A percentile compares a stretch with the other conserved stretches of the same genome.
phyloP scores from a whole-genome alignment of 2,113 vertebrate species.

The Rousettus leschenaultii region DNA sequence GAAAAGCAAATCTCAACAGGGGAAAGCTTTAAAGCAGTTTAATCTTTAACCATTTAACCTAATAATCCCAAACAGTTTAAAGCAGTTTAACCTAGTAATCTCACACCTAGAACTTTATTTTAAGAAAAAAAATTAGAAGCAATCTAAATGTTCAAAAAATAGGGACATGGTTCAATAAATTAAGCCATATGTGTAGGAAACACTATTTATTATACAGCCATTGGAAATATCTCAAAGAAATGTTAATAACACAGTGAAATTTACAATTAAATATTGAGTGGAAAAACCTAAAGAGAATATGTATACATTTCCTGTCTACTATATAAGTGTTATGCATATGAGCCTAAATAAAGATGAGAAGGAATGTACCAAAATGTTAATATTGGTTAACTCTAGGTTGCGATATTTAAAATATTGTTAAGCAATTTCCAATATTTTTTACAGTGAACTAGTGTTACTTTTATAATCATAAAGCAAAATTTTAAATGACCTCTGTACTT shows the following conservation, averaged over 20 bases:
- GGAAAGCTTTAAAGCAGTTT: slow-evolving; percentile 1
- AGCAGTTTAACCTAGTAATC: background rate
- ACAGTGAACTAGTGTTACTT: background rate
- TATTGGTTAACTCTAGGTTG: background rate
- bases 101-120: background rate
- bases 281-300: background rate
- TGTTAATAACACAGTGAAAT: background rate
- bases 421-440: background rate
- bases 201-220: background rate
- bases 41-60: background rate
- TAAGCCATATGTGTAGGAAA: background rate
- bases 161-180: background rate
- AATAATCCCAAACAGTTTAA: background rate
- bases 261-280: background rate
- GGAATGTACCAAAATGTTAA: background rate
- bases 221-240: background rate
- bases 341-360: background rate
- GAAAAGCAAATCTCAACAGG: slow-evolving; percentile 4
- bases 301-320: background rate
- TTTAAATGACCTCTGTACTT: background rate
- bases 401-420: background rate
- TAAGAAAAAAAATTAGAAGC: slow-evolving; percentile 24
- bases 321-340: background rate
- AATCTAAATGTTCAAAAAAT: background rate
- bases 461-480: background rate